Evolutionary conservation across 2,113 vertebrate genomes (phyloP).

Genomic region (Tragelaphus imberbis): DNA sequence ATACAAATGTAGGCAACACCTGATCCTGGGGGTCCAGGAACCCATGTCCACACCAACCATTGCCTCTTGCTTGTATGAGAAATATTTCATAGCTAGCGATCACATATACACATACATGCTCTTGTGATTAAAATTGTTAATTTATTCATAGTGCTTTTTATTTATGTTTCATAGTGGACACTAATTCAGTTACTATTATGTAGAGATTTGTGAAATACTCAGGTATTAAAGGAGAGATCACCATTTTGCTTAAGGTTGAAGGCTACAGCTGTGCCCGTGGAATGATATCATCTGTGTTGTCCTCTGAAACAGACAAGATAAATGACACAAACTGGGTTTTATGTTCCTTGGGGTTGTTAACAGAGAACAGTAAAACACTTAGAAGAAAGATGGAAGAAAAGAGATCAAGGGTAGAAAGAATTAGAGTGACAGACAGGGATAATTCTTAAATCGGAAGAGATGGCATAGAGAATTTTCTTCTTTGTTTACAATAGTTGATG

Average conservation of each 20-base stretch:
- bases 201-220: neutral
- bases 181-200: neutral
- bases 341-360: neutral
- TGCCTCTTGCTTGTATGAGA: neutral
- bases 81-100: neutral
- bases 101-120: neutral
- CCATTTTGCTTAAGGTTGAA: neutral
- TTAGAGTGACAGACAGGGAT: neutral
- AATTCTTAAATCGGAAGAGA: slow-evolving; percentile 6
- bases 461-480: slow-evolving; percentile 32
- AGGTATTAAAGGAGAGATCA: neutral
- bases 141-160: neutral
- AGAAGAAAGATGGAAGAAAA: neutral
- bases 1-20: neutral
- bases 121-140: neutral
- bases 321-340: neutral
- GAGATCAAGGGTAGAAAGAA: neutral
- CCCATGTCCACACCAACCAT: neutral
- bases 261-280: neutral
- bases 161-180: neutral
- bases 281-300: neutral
- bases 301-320: neutral
- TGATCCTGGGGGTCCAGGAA: neutral
- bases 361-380: neutral
- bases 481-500: slow-evolving; percentile 86